Conservation (phyloP, 2,113 vertebrate species). For the Melanostigma gelatinosum region DNA sequence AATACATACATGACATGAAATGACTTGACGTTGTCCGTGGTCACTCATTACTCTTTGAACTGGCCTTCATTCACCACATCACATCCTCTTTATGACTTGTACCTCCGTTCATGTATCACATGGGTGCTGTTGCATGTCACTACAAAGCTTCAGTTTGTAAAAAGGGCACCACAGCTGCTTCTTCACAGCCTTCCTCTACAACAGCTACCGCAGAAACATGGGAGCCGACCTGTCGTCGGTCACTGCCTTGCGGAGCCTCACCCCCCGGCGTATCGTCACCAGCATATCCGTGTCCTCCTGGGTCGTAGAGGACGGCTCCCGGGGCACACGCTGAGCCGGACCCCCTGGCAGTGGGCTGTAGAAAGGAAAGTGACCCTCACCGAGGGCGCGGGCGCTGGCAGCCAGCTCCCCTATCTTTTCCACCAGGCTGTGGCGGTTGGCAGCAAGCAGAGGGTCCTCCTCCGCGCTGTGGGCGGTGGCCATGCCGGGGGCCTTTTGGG, state of each 20-base stretch:
- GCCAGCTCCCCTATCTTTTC: conserved; percentile 98
- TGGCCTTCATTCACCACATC: conserved; percentile 55
- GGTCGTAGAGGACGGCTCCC: conserved; percentile 57
- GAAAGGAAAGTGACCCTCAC: conserved; percentile 95
- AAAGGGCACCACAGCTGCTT: conserved; percentile 32
- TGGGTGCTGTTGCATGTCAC: conserved; percentile 49
- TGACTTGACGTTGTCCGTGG: conserved; percentile 40
- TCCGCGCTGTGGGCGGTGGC: conserved; percentile 75
- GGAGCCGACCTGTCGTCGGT: conserved; percentile 96
- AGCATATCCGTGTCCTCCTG: conserved; percentile 90
- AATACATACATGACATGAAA: conserved; percentile 67
- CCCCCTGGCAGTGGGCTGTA: conserved; percentile 68
- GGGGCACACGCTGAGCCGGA: conserved; percentile 54
- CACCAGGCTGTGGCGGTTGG: conserved; percentile 96
- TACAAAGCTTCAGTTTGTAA: conserved; percentile 56
- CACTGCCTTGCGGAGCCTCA: conserved; percentile 92
- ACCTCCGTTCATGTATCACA: conserved; percentile 55
- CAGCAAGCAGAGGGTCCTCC: conserved; percentile 90
- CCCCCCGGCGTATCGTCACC: conserved; percentile 94
- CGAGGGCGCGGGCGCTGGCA: conserved; percentile 92
- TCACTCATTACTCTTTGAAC: conserved; percentile 44
- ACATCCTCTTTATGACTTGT: conserved; percentile 41
- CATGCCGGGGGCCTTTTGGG: conserved; percentile 71
- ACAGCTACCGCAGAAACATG: conserved; percentile 88
- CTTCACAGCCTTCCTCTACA: conserved; percentile 26